These are phyloP conservation scores for Morbakka virulenta DNA, from an alignment of 30 jellyfish, hydroid and myxozoan species.

Conservation along the genomic window DNA sequence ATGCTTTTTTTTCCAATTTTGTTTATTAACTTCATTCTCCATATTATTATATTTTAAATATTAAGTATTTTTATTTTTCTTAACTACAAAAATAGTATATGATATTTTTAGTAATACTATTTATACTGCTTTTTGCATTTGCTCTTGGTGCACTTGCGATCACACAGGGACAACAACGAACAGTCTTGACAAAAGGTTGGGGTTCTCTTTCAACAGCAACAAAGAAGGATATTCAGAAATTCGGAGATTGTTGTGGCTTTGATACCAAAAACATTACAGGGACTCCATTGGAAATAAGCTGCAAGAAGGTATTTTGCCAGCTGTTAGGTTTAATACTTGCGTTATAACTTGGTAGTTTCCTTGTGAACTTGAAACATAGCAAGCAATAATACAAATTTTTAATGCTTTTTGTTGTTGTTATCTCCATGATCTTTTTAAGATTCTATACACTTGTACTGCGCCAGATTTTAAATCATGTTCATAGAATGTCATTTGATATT, in stretches of 20 bases:
- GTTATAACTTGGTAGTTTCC: background rate
- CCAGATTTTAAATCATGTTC: too few relatives aligned
- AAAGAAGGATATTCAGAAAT: constrained; percentile 42
- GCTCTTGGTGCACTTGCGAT: constrained; percentile 94
- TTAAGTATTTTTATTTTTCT: constrained; percentile 55
- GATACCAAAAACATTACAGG: constrained; percentile 47
- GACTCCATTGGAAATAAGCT: constrained; percentile 39
- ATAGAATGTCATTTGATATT: too few relatives aligned
- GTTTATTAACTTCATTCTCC: background rate
- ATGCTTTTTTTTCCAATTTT: background rate
- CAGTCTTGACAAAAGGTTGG: constrained; percentile 82
- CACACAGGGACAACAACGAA: constrained; percentile 57
- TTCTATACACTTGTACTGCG: too few relatives aligned
- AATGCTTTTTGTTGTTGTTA: too few relatives aligned
- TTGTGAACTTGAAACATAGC: too few relatives aligned
- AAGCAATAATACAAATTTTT: too few relatives aligned
- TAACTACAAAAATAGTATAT: constrained; percentile 63
- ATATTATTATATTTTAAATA: background rate
- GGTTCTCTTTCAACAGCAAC: constrained; percentile 42
- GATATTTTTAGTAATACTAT: constrained; percentile 63
- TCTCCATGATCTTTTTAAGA: too few relatives aligned
- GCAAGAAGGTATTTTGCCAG: constrained; percentile 61
- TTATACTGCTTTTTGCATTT: constrained; percentile 75
- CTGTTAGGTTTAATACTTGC: background rate
- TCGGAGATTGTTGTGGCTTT: constrained; percentile 93